Evolutionary conservation across 2,113 vertebrate genomes (phyloP).

Genomic region (Xiphophorus hellerii): DNA sequence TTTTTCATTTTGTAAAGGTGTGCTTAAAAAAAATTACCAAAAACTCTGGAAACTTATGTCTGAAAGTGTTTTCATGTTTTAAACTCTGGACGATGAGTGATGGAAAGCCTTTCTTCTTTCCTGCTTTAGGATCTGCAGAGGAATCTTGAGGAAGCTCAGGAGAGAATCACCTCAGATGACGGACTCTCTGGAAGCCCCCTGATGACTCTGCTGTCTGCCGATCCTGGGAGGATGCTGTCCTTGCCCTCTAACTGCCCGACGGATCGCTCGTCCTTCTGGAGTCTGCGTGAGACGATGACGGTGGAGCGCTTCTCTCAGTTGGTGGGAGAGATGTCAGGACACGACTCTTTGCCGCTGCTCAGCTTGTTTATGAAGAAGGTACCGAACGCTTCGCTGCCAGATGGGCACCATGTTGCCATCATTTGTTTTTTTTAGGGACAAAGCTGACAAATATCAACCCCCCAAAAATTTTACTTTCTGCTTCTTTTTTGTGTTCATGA

Average conservation of each 20-base stretch:
- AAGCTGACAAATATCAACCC: background rate
- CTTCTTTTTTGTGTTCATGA: too few relatives aligned
- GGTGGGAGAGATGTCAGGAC: constrained; percentile 48
- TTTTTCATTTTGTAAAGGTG: background rate
- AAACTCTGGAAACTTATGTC: too few relatives aligned
- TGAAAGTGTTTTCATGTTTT: background rate
- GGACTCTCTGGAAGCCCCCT: constrained; percentile 59
- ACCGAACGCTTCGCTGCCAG: background rate
- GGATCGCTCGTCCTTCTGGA: constrained; percentile 76
- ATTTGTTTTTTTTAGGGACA: too few relatives aligned
- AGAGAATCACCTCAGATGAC: constrained; percentile 57
- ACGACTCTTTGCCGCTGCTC: constrained; percentile 52
- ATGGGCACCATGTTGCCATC: too few relatives aligned
- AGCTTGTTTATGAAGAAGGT: constrained; percentile 74
- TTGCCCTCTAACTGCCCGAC: constrained; percentile 69
- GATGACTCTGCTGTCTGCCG: constrained; percentile 58
- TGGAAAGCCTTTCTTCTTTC: background rate
- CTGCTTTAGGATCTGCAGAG: constrained; percentile 57
- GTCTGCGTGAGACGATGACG: constrained; percentile 58
- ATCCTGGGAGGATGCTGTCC: constrained; percentile 57
- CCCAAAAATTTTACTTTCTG: too few relatives aligned
- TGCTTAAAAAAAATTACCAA: too few relatives aligned
- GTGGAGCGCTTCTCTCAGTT: constrained; percentile 73
- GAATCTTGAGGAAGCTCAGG: constrained; percentile 55
- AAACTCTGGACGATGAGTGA: background rate